Base-by-base conservation (phyloP, 2,113 vertebrate species). In the Pteruthius melanotis region DNA sequence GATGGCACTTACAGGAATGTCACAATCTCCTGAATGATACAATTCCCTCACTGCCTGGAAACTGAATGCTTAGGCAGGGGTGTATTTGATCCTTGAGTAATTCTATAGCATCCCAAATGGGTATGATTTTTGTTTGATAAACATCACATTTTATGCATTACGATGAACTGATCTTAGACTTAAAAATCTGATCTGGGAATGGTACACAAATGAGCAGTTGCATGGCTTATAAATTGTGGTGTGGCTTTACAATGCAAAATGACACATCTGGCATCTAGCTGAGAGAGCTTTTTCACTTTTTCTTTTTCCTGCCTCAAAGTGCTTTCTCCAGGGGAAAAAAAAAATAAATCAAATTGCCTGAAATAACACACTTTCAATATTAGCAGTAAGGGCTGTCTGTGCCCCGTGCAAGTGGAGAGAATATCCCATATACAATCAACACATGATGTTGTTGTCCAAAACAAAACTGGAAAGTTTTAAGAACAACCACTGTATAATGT, bases 11-110 rank as follows among this genome's bases (percentile, higher is more conserved):
- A 80, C 71, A 90, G 87, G 89, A 93, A 94, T 74, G 54, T 68
- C 76, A 80, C 88, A 49, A 11, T 78, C 60, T 83, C 78, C 79
- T 70, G 44, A 83, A 86, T 35, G 75, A 59, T 44, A 37, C 21
- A 64, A 87, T 90, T 78, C 90, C 37, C 85, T 94, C 95, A 90
- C 64, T 96, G 90, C 64, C 44, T 95, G 92, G 90, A 90, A 96
- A 78, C 6, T 5, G 60, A 49, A 72, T 47, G 49, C 52, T 78
- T 81, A 33, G 1, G 7, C 35, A 68, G 68, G 80, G 69, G 49
- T 83, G 50, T 37, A 42, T 94, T 93, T 90, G 44, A 49, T 35
- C 42, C 54, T 66, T 70, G 37, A 87, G 60, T 75, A 86, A 81
- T 17, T 44, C 77, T 77, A 30, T 7, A 86, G 47, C 56, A 31